Base-by-base conservation (phyloP, 2,888 invertebrate genomes). In the Anorthoa munda region DNA sequence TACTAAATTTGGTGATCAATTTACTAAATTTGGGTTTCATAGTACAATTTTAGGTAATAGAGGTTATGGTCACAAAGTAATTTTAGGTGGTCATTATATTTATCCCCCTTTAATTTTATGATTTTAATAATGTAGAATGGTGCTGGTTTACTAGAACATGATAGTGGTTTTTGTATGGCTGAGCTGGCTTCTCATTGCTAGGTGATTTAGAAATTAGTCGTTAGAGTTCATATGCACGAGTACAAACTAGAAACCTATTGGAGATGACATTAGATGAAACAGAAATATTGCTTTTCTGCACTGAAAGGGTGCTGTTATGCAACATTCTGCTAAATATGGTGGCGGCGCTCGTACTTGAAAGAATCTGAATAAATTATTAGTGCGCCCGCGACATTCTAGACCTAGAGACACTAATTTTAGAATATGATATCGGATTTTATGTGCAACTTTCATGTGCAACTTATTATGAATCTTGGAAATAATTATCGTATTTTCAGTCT, bases 321-420 rank as follows among this genome's bases (percentile, higher is more conserved):
- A 63, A 70, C 2, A 15, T 59, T 64, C n/a, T 51, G 45, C 50
- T 50, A 55, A 60, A 65, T 51, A 56, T 50, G 48, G 53, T 17
- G 7, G 26, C 26, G 53, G 39, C 23, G 45, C 64, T 63, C 45
- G 23, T 48, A 39, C 23, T n/a, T 63, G 5, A 51, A 46, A 55
- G 45, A 71, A 60, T 55, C n/a, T 60, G 45, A 78, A 60, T 65
- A 65, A 65, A 65, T 71, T 53, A 55, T 70, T 15, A 65, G n/a
- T 60, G 78, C 64, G 17, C 17, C 53, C 64, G 50, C 50, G 45
- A 45, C 11, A 59, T 18, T 53, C 21, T 23, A 60, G 23, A n/a
- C 17, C 26, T 17, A 46, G 11, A 60, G 26, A 4, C 17, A 63
- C 26, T 46, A 50, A 53, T 50, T 71, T 70, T 48, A 45, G 63